These are phyloP conservation scores for Lepeophtheirus nordmannii DNA, from an alignment of 2,888 invertebrate genomes.

Conservation along the genomic window DNA sequence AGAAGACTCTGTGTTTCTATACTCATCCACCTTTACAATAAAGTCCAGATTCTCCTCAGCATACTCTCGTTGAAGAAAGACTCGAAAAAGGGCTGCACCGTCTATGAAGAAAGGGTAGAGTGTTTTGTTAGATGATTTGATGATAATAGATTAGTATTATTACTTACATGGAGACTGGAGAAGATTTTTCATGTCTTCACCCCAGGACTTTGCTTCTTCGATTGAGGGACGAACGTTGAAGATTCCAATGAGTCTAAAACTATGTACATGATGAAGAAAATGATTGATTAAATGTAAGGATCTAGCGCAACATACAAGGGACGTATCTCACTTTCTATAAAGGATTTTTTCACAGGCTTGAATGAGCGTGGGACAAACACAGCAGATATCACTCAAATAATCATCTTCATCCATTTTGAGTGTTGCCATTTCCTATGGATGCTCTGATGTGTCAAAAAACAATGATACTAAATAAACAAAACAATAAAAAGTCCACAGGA, in stretches of 20 bases:
- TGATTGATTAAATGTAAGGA: neutral
- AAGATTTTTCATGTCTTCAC: neutral
- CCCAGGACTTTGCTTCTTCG: conserved; percentile 8
- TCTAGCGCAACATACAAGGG: too few relatives aligned
- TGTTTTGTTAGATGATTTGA: neutral
- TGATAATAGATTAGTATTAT: neutral
- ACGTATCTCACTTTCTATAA: neutral
- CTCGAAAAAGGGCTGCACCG: conserved; percentile 40
- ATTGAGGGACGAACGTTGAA: neutral
- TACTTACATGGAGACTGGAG: conserved; percentile 9
- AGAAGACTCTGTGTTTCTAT: conserved; percentile 33
- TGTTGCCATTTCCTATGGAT: neutral
- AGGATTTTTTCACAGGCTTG: conserved; percentile 4
- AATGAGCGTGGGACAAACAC: neutral
- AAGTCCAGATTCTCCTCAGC: conserved; percentile 45
- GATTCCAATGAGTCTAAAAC: neutral
- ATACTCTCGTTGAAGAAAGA: conserved; percentile 41
- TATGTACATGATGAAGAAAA: neutral
- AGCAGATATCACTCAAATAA: neutral
- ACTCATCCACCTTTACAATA: conserved; percentile 43
- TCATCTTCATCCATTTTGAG: neutral
- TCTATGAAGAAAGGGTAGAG: conserved; percentile 32
- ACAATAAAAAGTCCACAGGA: too few relatives aligned
- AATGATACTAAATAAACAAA: too few relatives aligned
- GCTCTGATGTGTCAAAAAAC: too few relatives aligned